phyloP scores from a whole-genome alignment of 2,888 invertebrate species.

The Diarsia mendica region DNA sequence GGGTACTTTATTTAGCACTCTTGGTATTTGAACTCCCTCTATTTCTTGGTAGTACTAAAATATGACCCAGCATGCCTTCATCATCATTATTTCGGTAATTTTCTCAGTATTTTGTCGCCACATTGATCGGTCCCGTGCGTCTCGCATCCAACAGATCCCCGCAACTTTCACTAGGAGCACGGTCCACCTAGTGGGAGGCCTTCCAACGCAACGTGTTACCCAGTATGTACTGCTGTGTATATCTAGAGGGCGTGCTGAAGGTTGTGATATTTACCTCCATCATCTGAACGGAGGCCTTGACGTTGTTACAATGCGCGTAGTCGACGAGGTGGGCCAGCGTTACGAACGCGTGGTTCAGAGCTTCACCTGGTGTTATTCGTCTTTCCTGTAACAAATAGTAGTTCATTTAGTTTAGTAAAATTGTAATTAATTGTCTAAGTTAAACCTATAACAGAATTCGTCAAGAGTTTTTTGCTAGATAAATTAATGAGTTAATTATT shows the following conservation, averaged over 20 bases:
- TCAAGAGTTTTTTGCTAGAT: background rate
- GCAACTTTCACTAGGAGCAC: too few relatives aligned
- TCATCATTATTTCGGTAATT: background rate
- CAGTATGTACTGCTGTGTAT: too few relatives aligned
- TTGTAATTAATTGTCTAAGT: background rate
- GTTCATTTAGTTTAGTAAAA: background rate
- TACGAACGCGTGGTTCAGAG: slow-evolving; percentile 98
- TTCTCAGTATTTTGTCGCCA: too few relatives aligned
- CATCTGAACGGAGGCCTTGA: slow-evolving; percentile 99
- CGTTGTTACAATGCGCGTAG: slow-evolving; percentile 99
- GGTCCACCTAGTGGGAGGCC: too few relatives aligned
- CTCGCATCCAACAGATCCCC: too few relatives aligned
- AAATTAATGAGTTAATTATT: too few relatives aligned
- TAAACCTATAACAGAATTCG: background rate
- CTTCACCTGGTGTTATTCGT: slow-evolving; percentile 98
- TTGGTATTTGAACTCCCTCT: background rate
- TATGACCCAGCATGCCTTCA: background rate
- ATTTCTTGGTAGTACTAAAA: background rate
- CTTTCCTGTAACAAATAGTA: slow-evolving; percentile 92
- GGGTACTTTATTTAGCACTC: background rate
- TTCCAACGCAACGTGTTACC: too few relatives aligned
- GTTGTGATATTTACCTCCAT: slow-evolving; percentile 93
- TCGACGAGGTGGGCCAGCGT: slow-evolving; percentile 97
- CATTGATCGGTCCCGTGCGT: too few relatives aligned
- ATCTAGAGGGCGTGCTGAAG: too few relatives aligned